A percentile compares a stretch with the other conserved stretches of the same genome.
phyloP scores from a whole-genome alignment of 2,888 invertebrate genomes.

The Cryptus viduatorius region DNA sequence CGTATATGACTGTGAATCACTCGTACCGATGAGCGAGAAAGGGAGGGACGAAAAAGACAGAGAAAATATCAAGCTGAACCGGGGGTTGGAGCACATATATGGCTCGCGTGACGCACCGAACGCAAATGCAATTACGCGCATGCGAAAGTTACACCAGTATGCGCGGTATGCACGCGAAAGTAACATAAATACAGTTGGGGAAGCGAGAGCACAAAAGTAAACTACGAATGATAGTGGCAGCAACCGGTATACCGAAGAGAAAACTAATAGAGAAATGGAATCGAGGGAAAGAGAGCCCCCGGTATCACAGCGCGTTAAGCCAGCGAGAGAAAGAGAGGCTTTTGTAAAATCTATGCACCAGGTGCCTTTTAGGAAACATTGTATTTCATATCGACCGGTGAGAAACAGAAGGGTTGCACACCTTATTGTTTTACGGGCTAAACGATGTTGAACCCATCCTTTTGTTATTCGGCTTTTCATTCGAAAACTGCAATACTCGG shows the following conservation, averaged over 20 bases:
- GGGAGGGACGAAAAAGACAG: conserved; percentile 11
- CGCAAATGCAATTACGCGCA: conserved; percentile 71
- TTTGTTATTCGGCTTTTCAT: no score
- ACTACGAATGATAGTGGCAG: conserved; percentile 25
- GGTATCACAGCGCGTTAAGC: conserved; percentile 27
- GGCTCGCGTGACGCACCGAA: conserved; percentile 69
- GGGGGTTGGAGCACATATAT: conserved; percentile 38
- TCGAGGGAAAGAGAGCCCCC: conserved; percentile 2
- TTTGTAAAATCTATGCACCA: conserved; percentile 46
- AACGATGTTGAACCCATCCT: no score
- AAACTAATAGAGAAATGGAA: conserved; percentile 55
- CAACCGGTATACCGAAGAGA: neutral
- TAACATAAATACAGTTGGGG: conserved; percentile 60
- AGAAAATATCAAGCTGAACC: conserved; percentile 25
- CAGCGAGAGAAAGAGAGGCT: conserved; percentile 39
- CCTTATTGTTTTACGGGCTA: no score
- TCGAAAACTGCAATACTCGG: no score
- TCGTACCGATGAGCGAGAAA: conserved; percentile 8
- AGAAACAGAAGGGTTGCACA: no score
- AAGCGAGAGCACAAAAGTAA: conserved; percentile 47
- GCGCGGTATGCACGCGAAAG: conserved; percentile 56
- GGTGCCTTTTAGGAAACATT: conserved; percentile 56
- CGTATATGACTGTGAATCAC: conserved; percentile 29
- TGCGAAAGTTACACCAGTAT: conserved; percentile 62
- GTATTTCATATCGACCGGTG: conserved; percentile 33